Evolutionary conservation across 2,113 vertebrate genomes (phyloP), one percentile per base, ranked within the genome.

Genomic region (Antigone vipio): DNA sequence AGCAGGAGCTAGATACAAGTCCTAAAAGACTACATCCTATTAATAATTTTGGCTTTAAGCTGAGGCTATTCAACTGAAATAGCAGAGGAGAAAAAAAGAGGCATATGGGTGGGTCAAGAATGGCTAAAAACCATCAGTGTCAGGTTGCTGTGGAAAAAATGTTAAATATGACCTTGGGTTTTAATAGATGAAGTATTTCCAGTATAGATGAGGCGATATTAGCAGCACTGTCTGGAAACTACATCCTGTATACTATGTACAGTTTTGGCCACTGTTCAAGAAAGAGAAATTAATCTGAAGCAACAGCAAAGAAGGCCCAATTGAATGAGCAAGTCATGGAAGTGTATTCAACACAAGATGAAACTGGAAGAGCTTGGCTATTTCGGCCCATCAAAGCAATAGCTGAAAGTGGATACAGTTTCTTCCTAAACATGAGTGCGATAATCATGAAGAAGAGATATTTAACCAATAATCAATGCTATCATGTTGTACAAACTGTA

Each of bases 91-190:
- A 66, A 91, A 93, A 92, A 92, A 93, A 86, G 58, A 86, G n/a
- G 50, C 60, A 44, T 47, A 92, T 30, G 93, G 76, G 75, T 80
- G 79, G 83, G 80, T 91, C 76, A 74, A 91, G 80, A 95, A 96
- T 34, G 47, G 88, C 91, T 95, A 89, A 96, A 95, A 97, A 84
- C 42, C 73, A 71, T 89, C 83, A 91, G 93, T 95, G 83, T 96
- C 93, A 93, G 53, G 34, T 96, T 96, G 77, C 95, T 84, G 68
- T 85, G 93, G 96, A 97, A 97, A 97, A 97, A 93, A 95, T 87
- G 47, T 95, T 62, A 91, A 94, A 92, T 56, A 95, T 95, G 91
- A 78, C 53, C 86, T 77, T 67, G 89, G 64, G 66, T 92, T 96
- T 95, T 95, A 96, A 92, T 87, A 95, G 93, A 96, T 77, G 14